Conservation (phyloP, 1,140 invertebrate genomes). For the Platyscapa corneri region DNA sequence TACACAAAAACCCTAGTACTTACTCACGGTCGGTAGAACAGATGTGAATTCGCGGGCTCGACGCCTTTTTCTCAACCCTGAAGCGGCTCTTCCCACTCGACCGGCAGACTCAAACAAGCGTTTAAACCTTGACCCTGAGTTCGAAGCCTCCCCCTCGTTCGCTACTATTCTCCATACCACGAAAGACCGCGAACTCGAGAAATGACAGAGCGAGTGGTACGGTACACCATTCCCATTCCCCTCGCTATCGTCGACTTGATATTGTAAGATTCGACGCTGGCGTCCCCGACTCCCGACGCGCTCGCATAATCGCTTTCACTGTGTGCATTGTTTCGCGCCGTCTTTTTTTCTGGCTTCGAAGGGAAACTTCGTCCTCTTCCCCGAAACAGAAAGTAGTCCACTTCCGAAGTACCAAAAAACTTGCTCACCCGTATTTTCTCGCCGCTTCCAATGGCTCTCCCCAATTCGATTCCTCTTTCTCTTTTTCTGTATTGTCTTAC, state of each 20-base stretch:
- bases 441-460: not conserved
- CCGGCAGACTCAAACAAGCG: not conserved
- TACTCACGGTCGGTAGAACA: conserved; percentile 17
- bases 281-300: not conserved
- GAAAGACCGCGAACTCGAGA: not conserved
- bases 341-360: not conserved
- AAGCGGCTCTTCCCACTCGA: not conserved
- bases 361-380: not conserved
- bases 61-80: not conserved
- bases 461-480: not conserved
- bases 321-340: not conserved
- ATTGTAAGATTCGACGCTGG: not conserved
- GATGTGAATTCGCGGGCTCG: not conserved
- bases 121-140: conserved; percentile 9
- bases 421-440: not conserved
- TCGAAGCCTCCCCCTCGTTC: not conserved
- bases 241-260: not conserved
- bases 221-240: too few relatives aligned
- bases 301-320: not conserved
- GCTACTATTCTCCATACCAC: not conserved
- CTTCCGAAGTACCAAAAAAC: not conserved
- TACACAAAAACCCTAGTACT: not conserved
- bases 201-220: not conserved
- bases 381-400: not conserved
- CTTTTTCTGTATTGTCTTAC: not conserved